Evolutionary conservation across 35 echinoderm and acorn worm species (phyloP), one percentile per base, ranked within the genome.

Genomic region (Patiria miniata): DNA sequence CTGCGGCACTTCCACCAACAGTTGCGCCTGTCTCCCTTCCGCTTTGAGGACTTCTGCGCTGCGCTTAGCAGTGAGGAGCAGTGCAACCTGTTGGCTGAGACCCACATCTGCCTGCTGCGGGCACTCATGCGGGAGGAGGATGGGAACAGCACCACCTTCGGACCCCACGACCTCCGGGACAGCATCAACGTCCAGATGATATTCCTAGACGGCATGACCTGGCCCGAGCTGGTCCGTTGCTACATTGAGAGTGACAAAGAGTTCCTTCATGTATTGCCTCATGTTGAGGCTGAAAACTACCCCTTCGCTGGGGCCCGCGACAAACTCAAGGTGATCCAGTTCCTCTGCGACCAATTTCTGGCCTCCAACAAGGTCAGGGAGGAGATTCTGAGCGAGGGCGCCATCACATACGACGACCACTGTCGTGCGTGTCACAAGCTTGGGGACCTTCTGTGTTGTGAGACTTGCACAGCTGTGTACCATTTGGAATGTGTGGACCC

Each of bases 31-130:
- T 94, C 96, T 7, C 92, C 96, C 39, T 99, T 92, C 68, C 92
- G 96, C 17, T 92, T 99, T 92, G 96, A 99, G 68, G 96, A 99
- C 84, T 99, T 98, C 84, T 99, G 96, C 78, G 89, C 92, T 36
- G 92, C 93, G 19, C 51, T 94, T 14, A 56, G 77, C 42, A 99
- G 96, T 85, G 92, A 99, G 36, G 96, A 99, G 82, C 96, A 95
- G 85, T 99, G 96, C 73, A 79, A 80, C 16, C 79, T 99, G 39
- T 53, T 99, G 0, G 86, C 96, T 39, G 96, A 99, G 89, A 89
- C 90, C 50, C 96, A 99, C 68, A 83, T 92, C 86, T 83, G 89
- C 47, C 83, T 99, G 9, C 53, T 99, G 34, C 68, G 89, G 55
- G 90, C 86, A 26, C 79, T 99, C 34, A 69, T 92, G 0, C 84